These are phyloP conservation scores for Drosophila fungiperda DNA, from an alignment of 2,888 invertebrate genomes.

Conservation along the genomic window DNA sequence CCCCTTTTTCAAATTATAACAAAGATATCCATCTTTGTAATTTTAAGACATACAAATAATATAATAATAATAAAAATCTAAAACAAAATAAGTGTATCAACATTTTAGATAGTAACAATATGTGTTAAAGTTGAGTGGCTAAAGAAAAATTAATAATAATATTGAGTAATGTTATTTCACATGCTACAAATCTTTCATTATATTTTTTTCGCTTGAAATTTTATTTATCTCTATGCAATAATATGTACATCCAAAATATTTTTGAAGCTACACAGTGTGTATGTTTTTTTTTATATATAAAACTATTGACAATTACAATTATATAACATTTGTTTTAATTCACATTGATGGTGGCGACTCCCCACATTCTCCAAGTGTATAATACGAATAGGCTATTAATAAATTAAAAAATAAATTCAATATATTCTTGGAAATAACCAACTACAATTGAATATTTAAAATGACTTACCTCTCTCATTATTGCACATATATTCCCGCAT, in stretches of 20 bases:
- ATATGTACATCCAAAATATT: background rate
- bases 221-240: background rate
- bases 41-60: too few species aligned
- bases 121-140: background rate
- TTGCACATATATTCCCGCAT: conserved; percentile 29
- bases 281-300: background rate
- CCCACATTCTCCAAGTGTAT: conserved; percentile 9
- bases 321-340: background rate
- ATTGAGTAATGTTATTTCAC: background rate
- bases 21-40: background rate
- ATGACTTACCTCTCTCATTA: conserved; percentile 14
- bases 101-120: background rate
- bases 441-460: too few species aligned
- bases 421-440: background rate
- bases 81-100: background rate
- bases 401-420: background rate
- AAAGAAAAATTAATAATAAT: background rate
- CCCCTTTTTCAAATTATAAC: background rate
- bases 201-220: background rate
- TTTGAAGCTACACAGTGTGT: background rate
- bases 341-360: background rate
- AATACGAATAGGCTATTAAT: conserved; percentile 21
- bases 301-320: background rate
- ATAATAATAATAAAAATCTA: too few species aligned
- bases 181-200: too few species aligned